Evolutionary conservation across 2,888 invertebrate species (phyloP).

Genomic region (Agonopterix alstromeriana): DNA sequence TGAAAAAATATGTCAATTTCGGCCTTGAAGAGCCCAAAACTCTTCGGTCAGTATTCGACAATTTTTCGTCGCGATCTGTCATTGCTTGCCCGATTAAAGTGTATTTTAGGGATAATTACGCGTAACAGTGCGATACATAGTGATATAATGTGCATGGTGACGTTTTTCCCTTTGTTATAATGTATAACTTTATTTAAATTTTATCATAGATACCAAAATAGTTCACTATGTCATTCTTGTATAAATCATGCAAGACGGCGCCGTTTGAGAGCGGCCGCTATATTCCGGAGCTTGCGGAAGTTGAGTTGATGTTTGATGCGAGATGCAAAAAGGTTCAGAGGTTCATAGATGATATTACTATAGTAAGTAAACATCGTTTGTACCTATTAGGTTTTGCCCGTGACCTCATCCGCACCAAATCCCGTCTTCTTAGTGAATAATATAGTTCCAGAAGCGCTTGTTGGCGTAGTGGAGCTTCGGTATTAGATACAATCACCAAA

Average conservation of each 20-base stretch:
- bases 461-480: too few species aligned
- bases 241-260: conserved; percentile 54
- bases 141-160: conserved; percentile 8
- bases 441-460: too few species aligned
- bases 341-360: conserved; percentile 27
- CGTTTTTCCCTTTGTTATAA: conserved; percentile 2
- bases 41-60: conserved; percentile 26
- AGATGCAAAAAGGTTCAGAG: conserved; percentile 42
- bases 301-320: conserved; percentile 30
- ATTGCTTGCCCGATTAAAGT: conserved; percentile 18
- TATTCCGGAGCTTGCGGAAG: conserved; percentile 45
- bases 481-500: too few species aligned
- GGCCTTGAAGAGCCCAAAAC: conserved; percentile 34
- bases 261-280: conserved; percentile 51
- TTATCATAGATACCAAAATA: not conserved
- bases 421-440: too few species aligned
- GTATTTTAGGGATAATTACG: conserved; percentile 5
- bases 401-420: too few species aligned
- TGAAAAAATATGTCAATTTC: conserved; percentile 20
- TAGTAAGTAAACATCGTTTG: conserved; percentile 34
- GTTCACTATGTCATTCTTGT: conserved; percentile 43
- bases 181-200: not conserved
- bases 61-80: conserved; percentile 32
- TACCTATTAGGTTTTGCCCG: not conserved
- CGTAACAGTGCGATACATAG: not conserved